Percentiles rank a stretch among this genome's conserved stretches.
phyloP scores from a whole-genome alignment of 2,113 vertebrate species.

The Noturus placidus region DNA sequence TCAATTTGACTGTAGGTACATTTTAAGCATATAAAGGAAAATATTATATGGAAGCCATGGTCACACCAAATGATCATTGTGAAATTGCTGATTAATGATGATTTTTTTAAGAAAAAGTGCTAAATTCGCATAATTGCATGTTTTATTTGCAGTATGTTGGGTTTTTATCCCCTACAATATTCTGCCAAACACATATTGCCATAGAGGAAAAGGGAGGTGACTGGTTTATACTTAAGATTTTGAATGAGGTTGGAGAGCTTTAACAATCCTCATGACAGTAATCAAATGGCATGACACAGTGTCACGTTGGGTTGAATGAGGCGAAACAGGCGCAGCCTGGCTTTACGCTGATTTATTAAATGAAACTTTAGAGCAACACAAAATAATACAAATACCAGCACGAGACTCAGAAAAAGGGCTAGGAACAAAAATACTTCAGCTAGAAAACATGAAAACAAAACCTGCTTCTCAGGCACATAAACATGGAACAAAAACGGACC shows the following conservation, averaged over 20 bases:
- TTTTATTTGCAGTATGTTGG: neutral
- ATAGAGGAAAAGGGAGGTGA: neutral
- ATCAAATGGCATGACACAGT: neutral
- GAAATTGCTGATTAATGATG: neutral
- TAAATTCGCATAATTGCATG: neutral
- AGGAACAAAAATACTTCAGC: too few relatives aligned
- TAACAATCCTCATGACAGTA: neutral
- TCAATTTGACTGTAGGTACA: neutral
- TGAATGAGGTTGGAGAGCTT: neutral
- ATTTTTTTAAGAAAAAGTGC: neutral
- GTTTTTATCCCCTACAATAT: neutral
- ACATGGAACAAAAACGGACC: too few relatives aligned
- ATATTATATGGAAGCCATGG: neutral
- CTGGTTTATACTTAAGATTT: neutral
- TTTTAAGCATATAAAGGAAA: neutral
- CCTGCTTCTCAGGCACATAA: too few relatives aligned
- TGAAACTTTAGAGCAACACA: too few relatives aligned
- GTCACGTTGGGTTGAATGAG: too few relatives aligned
- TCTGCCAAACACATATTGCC: neutral
- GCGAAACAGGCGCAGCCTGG: too few relatives aligned
- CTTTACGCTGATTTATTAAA: too few relatives aligned
- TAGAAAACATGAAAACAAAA: too few relatives aligned
- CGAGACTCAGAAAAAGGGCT: too few relatives aligned
- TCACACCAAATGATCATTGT: neutral
- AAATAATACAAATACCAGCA: too few relatives aligned